Evolutionary conservation across 2,113 vertebrate genomes (phyloP).

Genomic region (Aepyceros melampus): DNA sequence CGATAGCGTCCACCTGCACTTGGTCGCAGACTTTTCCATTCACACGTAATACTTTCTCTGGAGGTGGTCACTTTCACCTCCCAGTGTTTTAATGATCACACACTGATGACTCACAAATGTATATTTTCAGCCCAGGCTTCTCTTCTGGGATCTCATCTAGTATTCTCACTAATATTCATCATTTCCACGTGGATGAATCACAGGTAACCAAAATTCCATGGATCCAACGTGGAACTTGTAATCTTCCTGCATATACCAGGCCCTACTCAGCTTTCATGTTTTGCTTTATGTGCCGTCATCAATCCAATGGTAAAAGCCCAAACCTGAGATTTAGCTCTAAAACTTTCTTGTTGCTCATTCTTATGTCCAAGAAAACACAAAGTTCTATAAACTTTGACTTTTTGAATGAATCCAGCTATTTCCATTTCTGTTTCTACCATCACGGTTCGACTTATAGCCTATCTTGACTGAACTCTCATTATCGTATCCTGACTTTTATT

Average conservation of each 20-base stretch:
- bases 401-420: background rate
- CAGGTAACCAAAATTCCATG: background rate
- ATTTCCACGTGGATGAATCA: background rate
- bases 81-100: background rate
- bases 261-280: background rate
- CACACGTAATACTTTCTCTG: background rate
- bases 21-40: background rate
- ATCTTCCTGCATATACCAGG: background rate
- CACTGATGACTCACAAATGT: background rate
- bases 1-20: too few relatives aligned
- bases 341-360: background rate
- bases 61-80: background rate
- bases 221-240: background rate
- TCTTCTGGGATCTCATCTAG: background rate
- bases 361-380: background rate
- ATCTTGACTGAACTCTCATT: background rate
- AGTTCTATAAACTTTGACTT: background rate
- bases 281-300: background rate
- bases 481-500: background rate
- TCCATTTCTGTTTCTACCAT: background rate
- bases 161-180: background rate
- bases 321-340: background rate
- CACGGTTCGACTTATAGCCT: background rate
- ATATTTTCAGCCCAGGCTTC: background rate
- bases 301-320: background rate